Evolutionary conservation across 1,140 invertebrate species (phyloP), one percentile per base, ranked within the genome.

Genomic region (Frieseomelitta varia): DNA sequence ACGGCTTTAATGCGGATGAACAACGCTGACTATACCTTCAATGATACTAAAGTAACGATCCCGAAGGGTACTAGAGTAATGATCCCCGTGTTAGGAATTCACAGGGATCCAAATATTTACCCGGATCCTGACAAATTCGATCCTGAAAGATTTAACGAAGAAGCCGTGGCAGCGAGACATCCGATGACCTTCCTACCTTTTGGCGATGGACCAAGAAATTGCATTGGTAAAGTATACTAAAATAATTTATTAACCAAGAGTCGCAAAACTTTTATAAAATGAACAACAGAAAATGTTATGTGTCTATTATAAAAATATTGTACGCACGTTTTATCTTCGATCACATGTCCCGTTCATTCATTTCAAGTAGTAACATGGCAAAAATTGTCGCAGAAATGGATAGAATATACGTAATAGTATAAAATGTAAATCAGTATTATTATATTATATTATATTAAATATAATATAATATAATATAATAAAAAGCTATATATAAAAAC

Each of bases 181-280:
- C 69, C 68, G 2, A 86, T 84, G 74, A 63, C 15, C 10, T 86
- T 27, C n/a, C 21, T 86, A 53, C 74, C 80, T 2, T 86, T 86
- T 8, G 85, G 85, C 17, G 34, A 78, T 73, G 85, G 85, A 15
- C 85, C 85, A 34, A 78, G 85, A 51, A 86, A 79, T 74, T 86
- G 85, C 21, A 68, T 86, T 17, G 85, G 85, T 86, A 84, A 55
- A 72, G 1, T 53, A 69, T 34, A 19, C 24, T 58, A 34, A 12
- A 39, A 34, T 19, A n/a, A 27, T 4, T 81, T 47, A 8, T 47
- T 47, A 47, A 47, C 39, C 39, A 47, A 47, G 8, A 47, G 39
- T 6, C 6, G 39, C 39, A 47, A 47, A 47, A 6, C 39, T 47
- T 47, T 47, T 10, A 47, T 6, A 47, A 47, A 47, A 47, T 47